A percentile compares a stretch with the other conserved stretches of the same genome.
Evolutionary conservation across 23 tunicate species (phyloP).

Genomic region (Botrylloides violaceus): DNA sequence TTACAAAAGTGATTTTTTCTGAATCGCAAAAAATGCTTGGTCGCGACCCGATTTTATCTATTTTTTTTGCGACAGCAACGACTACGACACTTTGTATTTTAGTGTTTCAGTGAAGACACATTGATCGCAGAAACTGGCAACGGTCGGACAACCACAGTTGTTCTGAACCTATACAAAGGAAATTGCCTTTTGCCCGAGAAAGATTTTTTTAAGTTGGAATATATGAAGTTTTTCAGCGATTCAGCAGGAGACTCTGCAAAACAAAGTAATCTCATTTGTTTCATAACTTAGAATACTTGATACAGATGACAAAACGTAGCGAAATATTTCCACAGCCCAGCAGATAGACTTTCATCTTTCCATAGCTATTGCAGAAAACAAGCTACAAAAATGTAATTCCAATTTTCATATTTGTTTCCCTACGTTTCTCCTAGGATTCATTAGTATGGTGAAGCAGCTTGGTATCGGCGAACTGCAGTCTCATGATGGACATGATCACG

Average conservation of each 20-base stretch:
- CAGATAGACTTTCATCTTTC: too few species aligned
- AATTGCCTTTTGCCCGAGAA: neutral
- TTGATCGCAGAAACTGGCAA: neutral
- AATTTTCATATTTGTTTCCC: neutral
- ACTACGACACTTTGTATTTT: neutral
- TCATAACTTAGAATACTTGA: too few species aligned
- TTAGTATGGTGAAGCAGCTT: neutral
- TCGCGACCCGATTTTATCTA: too few species aligned
- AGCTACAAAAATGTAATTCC: neutral
- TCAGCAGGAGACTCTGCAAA: too few species aligned
- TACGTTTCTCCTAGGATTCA: neutral
- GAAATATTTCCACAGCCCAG: too few species aligned
- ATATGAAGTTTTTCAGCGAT: neutral
- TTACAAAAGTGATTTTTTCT: too few species aligned
- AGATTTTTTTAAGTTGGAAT: neutral
- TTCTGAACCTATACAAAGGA: neutral
- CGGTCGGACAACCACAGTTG: neutral
- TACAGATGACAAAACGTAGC: too few species aligned
- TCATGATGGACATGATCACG: neutral
- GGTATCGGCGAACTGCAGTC: neutral
- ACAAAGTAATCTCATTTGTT: too few species aligned
- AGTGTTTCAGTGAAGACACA: neutral
- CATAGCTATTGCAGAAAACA: too few species aligned
- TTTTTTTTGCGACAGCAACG: too few species aligned
- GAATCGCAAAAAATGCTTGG: too few species aligned